Base-by-base conservation (phyloP, 1,140 invertebrate genomes). In the Procambarus clarkii region DNA sequence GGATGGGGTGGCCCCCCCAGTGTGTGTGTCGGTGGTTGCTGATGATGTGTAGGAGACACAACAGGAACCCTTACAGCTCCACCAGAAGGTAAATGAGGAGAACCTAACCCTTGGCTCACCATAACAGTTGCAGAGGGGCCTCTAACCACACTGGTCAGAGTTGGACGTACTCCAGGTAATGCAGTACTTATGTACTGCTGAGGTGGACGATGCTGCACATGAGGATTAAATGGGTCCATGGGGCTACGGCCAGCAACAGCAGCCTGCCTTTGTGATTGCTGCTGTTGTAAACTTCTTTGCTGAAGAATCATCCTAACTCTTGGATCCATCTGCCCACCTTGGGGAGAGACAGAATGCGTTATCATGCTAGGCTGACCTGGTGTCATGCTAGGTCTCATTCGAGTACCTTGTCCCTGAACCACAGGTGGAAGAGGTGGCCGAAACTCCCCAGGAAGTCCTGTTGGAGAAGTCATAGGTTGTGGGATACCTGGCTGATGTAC, bases 291-390 rank as follows among this genome's bases (percentile, higher is more conserved):
- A 44, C 54, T 85, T 4, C 82, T 71, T 44, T 85, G 82, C 13
- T 88, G 86, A 18, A 91, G 58, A 21, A 91, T 85, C 83, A 91
- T 91, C 46, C 89, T 77, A 78, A 91, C 50, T 24, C 89, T 85
- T 7, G 74, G 89, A 46, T 91, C 89, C 60, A 91, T 79, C 46
- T 84, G 89, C 0, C 64, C 64, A 24, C 58, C 76, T 64, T 91
- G 89, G 44, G 89, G 89, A 50, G 76, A 48, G 2, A 58, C 86
- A 58, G 86, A 45, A 15, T 88, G 86, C 45, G 71, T 69, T 77
- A 85, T 80, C 82, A 91, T 79, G 34, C 50, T 64, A 24, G 82
- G 82, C n/a, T 79, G 82, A 79, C 89, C 82, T 64, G 76, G 82
- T 24, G 89, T 54, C 50, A 91, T 86, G 21, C 77, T 79, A 48